Conservation (phyloP, 1,140 invertebrate species). For the Agraylea sexmaculata region DNA sequence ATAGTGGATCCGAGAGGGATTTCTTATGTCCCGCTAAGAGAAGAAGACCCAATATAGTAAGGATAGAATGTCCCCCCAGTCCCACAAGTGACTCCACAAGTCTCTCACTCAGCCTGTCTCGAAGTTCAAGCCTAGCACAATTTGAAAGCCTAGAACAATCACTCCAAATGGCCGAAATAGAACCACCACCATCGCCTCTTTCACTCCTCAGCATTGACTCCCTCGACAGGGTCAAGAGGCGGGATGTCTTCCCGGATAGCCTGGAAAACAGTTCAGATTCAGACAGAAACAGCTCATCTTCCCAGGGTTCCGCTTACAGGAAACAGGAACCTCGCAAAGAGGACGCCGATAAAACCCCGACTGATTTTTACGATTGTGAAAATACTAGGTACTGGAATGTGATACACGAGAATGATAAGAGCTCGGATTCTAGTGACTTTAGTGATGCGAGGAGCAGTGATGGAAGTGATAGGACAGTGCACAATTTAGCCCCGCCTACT, state of each 20-base stretch:
- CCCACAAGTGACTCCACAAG: slow-evolving; percentile 29
- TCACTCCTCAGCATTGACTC: slow-evolving; percentile 46
- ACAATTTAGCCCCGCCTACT: slow-evolving; percentile 25
- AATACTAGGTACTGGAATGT: slow-evolving; percentile 15
- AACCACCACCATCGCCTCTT: slow-evolving; percentile 33
- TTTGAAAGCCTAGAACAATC: slow-evolving; percentile 68
- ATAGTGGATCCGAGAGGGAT: slow-evolving; percentile 58
- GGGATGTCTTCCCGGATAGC: slow-evolving; percentile 40
- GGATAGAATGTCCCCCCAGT: slow-evolving; percentile 27
- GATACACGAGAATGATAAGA: slow-evolving; percentile 26
- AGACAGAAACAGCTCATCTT: slow-evolving; percentile 17
- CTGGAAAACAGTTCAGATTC: slow-evolving; percentile 28
- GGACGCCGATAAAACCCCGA: slow-evolving; percentile 10
- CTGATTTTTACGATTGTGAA: slow-evolving; percentile 12
- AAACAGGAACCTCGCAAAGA: slow-evolving; percentile 21
- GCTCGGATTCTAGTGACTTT: slow-evolving; percentile 26
- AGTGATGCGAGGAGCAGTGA: slow-evolving; percentile 23
- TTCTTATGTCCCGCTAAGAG: slow-evolving; percentile 67
- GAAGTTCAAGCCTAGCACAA: slow-evolving; percentile 65
- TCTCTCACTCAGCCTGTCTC: slow-evolving; percentile 44
- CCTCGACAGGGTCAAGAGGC: slow-evolving; percentile 24
- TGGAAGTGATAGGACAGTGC: slow-evolving; percentile 14
- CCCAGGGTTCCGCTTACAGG: slow-evolving; percentile 17
- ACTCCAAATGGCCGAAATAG: slow-evolving; percentile 40
- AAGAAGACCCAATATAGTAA: slow-evolving; percentile 43